A percentile compares a stretch with the other conserved stretches of the same genome.
Evolutionary conservation across 2,797 vertebrate species (phyloP).

Genomic region (Columba guinea): DNA sequence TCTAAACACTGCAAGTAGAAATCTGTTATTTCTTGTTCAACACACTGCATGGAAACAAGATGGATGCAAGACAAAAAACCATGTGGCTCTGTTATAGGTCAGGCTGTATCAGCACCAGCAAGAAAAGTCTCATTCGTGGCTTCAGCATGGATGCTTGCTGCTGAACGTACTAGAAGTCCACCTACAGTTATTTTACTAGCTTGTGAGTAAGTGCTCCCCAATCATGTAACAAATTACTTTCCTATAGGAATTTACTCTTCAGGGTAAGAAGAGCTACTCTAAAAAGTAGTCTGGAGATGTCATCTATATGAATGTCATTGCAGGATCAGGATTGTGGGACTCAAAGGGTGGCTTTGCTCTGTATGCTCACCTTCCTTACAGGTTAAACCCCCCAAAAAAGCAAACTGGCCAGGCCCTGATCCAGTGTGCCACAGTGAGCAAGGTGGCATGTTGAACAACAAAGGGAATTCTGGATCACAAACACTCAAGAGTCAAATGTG

Average conservation of each 20-base stretch:
- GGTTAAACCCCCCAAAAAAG: background rate
- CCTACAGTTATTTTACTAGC: slow-evolving; percentile 52
- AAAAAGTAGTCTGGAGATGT: background rate
- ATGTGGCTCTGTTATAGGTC: background rate
- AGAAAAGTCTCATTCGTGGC: background rate
- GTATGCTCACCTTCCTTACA: background rate
- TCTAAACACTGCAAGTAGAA: background rate
- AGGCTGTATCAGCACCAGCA: background rate
- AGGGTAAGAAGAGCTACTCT: background rate
- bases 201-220: slow-evolving; percentile 38
- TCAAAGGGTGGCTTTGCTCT: background rate
- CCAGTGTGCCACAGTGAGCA: background rate
- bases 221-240: slow-evolving; percentile 34
- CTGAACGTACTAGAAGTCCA: slow-evolving; percentile 42
- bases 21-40: slow-evolving; percentile 11
- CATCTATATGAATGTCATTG: background rate
- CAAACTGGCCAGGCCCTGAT: background rate
- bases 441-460: background rate
- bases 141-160: background rate
- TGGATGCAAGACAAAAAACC: background rate
- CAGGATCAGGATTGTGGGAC: background rate
- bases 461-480: background rate
- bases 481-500: fast-evolving
- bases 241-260: slow-evolving; percentile 6
- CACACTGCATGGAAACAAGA: background rate